phyloP scores from a whole-genome alignment of 2,797 vertebrate genomes.

The Poeciliopsis infans region DNA sequence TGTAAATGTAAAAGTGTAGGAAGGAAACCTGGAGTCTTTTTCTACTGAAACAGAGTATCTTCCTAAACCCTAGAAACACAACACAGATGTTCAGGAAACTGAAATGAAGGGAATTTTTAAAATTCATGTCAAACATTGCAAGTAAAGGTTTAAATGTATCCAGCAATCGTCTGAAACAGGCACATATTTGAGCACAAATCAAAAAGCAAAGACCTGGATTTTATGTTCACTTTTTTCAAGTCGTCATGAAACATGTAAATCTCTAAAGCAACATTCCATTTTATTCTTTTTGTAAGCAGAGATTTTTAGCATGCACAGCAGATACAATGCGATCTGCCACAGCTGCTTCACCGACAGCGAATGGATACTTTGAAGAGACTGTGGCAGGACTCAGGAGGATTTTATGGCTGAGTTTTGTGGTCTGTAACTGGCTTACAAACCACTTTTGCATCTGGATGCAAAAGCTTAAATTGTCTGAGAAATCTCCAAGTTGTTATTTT shows the following conservation, averaged over 20 bases:
- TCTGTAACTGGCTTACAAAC: constrained; percentile 63
- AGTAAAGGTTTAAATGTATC: not conserved
- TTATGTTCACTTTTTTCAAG: not conserved
- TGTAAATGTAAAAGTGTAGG: not conserved
- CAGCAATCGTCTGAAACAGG: not conserved
- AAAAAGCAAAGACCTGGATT: not conserved
- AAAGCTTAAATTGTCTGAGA: constrained; percentile 50
- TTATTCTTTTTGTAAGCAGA: not conserved
- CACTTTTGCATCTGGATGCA: constrained; percentile 54
- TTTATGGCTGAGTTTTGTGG: constrained; percentile 57
- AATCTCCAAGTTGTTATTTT: constrained; percentile 38
- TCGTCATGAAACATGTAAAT: not conserved
- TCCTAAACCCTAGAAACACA: too few relatives aligned
- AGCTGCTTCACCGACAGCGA: constrained; percentile 52
- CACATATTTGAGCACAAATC: not conserved
- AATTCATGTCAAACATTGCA: not conserved
- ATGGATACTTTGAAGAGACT: constrained; percentile 57
- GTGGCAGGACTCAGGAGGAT: constrained; percentile 53
- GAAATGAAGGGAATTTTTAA: not conserved
- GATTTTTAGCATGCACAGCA: constrained; percentile 58
- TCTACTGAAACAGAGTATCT: not conserved
- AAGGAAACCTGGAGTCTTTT: not conserved
- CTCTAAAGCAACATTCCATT: not conserved
- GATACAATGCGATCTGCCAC: constrained; percentile 55
- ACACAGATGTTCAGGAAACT: not conserved